A percentile compares a stretch with the other conserved stretches of the same genome.
Evolutionary conservation across 2,888 invertebrate species (phyloP).

Genomic region (Dione juno): DNA sequence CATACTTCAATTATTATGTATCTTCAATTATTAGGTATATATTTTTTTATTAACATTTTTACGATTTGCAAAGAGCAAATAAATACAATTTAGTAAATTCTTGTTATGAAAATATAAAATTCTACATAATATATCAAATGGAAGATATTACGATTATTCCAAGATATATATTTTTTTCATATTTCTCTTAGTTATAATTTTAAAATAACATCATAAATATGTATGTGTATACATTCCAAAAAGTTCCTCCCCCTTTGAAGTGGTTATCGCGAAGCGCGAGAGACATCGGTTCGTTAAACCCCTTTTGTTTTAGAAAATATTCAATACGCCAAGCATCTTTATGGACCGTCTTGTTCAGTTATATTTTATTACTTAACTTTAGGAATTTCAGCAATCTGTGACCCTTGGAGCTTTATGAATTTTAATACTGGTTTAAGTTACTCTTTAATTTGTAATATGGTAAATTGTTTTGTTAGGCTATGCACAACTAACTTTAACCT

Average conservation of each 20-base stretch:
- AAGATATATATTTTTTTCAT: neutral
- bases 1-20: no score
- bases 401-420: neutral
- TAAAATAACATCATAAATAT: neutral
- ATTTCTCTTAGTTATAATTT: neutral
- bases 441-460: neutral
- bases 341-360: constrained; percentile 9
- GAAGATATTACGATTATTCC: no score
- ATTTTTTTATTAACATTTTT: no score
- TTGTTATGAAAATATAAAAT: no score
- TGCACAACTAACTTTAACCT: no score
- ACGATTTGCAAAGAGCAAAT: no score
- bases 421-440: neutral
- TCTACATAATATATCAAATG: no score
- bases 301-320: constrained; percentile 25
- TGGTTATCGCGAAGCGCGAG: constrained; percentile 14
- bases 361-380: constrained; percentile 24
- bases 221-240: neutral
- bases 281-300: constrained; percentile 26
- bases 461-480: neutral
- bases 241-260: constrained; percentile 8
- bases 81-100: no score
- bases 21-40: no score
- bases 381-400: neutral
- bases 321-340: constrained; percentile 16